Conservation (phyloP, 2,797 vertebrate species). For the Neoniphon sammara region DNA sequence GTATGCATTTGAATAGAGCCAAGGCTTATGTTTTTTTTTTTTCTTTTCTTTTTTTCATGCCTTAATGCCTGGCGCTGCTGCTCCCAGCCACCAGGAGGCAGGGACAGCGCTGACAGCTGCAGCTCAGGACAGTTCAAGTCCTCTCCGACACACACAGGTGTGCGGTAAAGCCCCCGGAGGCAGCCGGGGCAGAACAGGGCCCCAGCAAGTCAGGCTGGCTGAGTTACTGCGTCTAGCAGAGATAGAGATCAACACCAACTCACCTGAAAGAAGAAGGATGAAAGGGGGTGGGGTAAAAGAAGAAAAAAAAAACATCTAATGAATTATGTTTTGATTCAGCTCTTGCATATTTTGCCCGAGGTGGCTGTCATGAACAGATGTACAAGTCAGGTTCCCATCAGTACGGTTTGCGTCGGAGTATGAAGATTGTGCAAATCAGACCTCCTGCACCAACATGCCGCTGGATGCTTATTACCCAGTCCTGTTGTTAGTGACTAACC, state of each 20-base stretch:
- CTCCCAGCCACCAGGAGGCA: slow-evolving; percentile 72
- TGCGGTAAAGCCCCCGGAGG: slow-evolving; percentile 72
- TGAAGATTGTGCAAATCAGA: slow-evolving; percentile 81
- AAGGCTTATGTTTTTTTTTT: slow-evolving; percentile 54
- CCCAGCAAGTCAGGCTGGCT: slow-evolving; percentile 75
- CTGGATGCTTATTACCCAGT: slow-evolving; percentile 71
- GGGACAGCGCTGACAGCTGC: slow-evolving; percentile 54
- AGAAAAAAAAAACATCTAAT: slow-evolving; percentile 73
- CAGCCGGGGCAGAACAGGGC: slow-evolving; percentile 76
- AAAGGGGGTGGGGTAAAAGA: slow-evolving; percentile 33
- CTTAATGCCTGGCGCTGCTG: slow-evolving; percentile 37
- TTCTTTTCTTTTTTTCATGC: too few relatives aligned
- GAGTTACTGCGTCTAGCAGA: slow-evolving; percentile 76
- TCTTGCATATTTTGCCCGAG: slow-evolving; percentile 77
- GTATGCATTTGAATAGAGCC: slow-evolving; percentile 61
- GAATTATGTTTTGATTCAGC: slow-evolving; percentile 84
- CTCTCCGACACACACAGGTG: slow-evolving; percentile 75
- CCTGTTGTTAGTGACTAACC: slow-evolving; percentile 75
- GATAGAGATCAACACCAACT: slow-evolving; percentile 73
- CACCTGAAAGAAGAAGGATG: slow-evolving; percentile 50
- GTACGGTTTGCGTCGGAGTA: slow-evolving; percentile 73
- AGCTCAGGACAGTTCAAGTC: slow-evolving; percentile 56
- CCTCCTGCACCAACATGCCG: slow-evolving; percentile 81
- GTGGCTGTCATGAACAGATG: slow-evolving; percentile 82
- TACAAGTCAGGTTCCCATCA: slow-evolving; percentile 82